These are phyloP conservation scores for Drosophila sechellia DNA, from an alignment of 1,140 invertebrate genomes.

Conservation along the genomic window DNA sequence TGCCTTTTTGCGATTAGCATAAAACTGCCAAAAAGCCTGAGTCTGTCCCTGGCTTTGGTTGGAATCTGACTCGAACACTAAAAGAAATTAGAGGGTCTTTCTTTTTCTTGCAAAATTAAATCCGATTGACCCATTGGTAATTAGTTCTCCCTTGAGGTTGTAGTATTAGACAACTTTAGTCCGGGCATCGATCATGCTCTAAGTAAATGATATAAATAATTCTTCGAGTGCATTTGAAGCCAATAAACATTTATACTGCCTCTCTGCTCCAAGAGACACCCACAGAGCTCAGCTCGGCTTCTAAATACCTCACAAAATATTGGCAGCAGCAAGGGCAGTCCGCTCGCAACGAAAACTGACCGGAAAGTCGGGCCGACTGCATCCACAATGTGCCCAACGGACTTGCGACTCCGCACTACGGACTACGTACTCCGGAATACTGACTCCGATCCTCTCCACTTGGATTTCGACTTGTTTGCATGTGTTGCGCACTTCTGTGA, in stretches of 20 bases:
- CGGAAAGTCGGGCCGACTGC: constrained; percentile 33
- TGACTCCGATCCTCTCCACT: constrained; percentile 13
- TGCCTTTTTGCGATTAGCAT: constrained; percentile 80
- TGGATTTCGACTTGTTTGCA: constrained; percentile 56
- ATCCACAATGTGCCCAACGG: constrained; percentile 62
- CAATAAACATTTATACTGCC: constrained; percentile 59
- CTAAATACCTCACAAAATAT: constrained; percentile 73
- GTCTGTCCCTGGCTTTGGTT: constrained; percentile 21
- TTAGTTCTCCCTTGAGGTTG: no score
- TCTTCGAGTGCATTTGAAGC: constrained; percentile 8
- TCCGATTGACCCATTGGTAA: no score
- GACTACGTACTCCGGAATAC: background rate
- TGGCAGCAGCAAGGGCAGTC: constrained; percentile 51
- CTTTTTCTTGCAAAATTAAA: no score
- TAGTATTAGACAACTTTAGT: no score
- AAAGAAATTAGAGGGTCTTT: constrained; percentile 22
- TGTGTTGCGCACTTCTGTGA: constrained; percentile 62
- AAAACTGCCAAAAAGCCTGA: constrained; percentile 78
- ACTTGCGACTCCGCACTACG: background rate
- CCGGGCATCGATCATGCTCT: no score
- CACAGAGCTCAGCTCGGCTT: constrained; percentile 43
- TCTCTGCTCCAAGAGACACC: constrained; percentile 22
- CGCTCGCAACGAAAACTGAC: constrained; percentile 35
- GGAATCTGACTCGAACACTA: constrained; percentile 18
- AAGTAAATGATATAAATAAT: background rate